Percentiles rank a stretch among this genome's conserved stretches.
These are phyloP conservation scores for Lepidurus packardi DNA, from an alignment of 1,140 invertebrate species.

Conservation along the genomic window DNA sequence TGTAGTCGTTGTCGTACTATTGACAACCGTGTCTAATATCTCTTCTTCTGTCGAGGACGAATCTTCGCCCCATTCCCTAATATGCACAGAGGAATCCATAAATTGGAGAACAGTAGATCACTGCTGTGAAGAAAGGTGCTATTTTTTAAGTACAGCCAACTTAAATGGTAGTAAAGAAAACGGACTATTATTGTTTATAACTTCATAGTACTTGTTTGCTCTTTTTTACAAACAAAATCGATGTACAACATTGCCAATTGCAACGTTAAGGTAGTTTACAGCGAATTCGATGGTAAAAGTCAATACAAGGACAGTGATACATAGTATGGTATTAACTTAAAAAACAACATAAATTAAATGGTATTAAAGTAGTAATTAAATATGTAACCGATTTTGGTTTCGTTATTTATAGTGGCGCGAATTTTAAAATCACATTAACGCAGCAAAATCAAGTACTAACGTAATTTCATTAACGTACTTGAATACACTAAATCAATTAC, in stretches of 20 bases:
- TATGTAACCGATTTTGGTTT: too few species aligned
- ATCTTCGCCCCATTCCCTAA: background rate
- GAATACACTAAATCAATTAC: too few species aligned
- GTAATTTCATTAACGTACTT: too few species aligned
- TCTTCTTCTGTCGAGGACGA: constrained; percentile 1
- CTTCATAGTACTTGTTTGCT: background rate
- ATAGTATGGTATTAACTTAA: too few species aligned
- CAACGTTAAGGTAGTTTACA: background rate
- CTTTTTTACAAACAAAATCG: background rate
- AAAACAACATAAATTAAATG: too few species aligned
- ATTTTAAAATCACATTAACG: too few species aligned
- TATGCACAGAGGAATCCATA: constrained; percentile 8
- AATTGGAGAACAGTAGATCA: background rate
- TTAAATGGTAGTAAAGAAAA: background rate
- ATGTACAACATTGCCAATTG: background rate
- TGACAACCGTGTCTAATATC: background rate
- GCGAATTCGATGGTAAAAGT: background rate
- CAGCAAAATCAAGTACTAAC: too few species aligned
- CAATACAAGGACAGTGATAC: too few species aligned
- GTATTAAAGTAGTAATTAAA: too few species aligned
- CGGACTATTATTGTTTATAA: background rate
- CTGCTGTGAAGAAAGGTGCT: background rate
- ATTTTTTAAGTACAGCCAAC: background rate
- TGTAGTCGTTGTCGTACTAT: background rate
- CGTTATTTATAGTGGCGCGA: too few species aligned